These are phyloP conservation scores for Crossaster papposus DNA, from an alignment of 53 echinoderm and acorn worm genomes.

Conservation along the genomic window DNA sequence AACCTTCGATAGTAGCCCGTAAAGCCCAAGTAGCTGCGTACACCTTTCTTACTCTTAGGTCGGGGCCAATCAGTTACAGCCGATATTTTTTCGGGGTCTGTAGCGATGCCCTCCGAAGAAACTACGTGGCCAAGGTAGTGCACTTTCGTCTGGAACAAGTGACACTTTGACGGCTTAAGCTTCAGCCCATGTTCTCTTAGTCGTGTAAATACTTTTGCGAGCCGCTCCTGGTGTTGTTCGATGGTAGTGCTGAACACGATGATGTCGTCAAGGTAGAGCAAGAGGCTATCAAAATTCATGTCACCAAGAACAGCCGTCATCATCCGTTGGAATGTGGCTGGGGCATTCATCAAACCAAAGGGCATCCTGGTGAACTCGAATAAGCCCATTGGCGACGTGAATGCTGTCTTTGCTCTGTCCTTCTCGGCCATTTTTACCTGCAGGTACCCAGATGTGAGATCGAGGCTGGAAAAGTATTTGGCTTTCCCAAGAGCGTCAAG, in stretches of 20 bases:
- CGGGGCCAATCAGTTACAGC: constrained; percentile 1
- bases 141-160: constrained; percentile 8
- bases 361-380: constrained; percentile 47
- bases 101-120: constrained; percentile 27
- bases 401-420: constrained; percentile 50
- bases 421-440: constrained; percentile 35
- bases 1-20: constrained; percentile 34
- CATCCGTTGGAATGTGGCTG: constrained; percentile 50
- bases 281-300: constrained; percentile 4
- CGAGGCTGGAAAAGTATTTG: constrained; percentile 31
- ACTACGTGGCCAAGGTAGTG: constrained; percentile 49
- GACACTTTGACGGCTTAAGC: constrained; percentile 48
- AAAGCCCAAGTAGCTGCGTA: constrained; percentile 24
- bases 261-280: constrained; percentile 41
- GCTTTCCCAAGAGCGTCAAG: constrained; percentile 16
- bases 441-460: constrained; percentile 47
- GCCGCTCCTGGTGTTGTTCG: constrained; percentile 29
- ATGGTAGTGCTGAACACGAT: constrained; percentile 18
- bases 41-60: constrained; percentile 7
- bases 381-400: constrained; percentile 42
- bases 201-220: constrained; percentile 10
- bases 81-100: constrained; percentile 29
- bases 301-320: constrained; percentile 49
- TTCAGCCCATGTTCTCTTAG: constrained; percentile 36
- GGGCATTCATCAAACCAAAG: constrained; percentile 40